A percentile compares a stretch with the other conserved stretches of the same genome.
phyloP scores from a whole-genome alignment of 2,797 vertebrate species.

The Typhlichthys eigenmanni region DNA sequence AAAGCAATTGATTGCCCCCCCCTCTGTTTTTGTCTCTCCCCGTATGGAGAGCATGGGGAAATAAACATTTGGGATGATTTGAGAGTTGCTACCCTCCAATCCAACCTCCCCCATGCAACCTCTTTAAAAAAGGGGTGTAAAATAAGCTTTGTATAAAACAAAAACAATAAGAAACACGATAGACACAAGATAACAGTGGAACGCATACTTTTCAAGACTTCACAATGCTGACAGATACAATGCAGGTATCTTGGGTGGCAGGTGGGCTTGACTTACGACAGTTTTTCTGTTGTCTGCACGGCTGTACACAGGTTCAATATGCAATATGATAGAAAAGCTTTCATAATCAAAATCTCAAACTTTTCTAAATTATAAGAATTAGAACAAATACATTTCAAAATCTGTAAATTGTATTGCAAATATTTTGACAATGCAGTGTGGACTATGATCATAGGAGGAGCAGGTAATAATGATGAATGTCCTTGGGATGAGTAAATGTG shows the following conservation, averaged over 20 bases:
- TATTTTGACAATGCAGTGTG: too few species aligned
- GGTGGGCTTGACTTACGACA: constrained; percentile 34
- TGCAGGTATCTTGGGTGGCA: neutral
- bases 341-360: neutral
- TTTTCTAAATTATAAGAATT: too few species aligned
- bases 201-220: constrained; percentile 53
- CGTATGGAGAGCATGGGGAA: constrained; percentile 48
- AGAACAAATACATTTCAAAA: too few species aligned
- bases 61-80: constrained; percentile 19
- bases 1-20: constrained; percentile 47
- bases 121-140: constrained; percentile 49
- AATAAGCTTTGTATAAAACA: constrained; percentile 66
- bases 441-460: constrained; percentile 38
- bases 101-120: constrained; percentile 11
- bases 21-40: constrained; percentile 23
- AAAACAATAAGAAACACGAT: constrained; percentile 24
- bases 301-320: constrained; percentile 50
- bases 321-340: constrained; percentile 39
- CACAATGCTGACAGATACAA: constrained; percentile 18
- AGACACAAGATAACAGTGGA: constrained; percentile 21
- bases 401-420: too few species aligned
- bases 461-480: constrained; percentile 64
- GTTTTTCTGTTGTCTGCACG: constrained; percentile 47
- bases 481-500: constrained; percentile 55
- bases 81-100: neutral